Conservation (phyloP, 2,888 invertebrate genomes). For the Gymnoscelis rufifasciata region DNA sequence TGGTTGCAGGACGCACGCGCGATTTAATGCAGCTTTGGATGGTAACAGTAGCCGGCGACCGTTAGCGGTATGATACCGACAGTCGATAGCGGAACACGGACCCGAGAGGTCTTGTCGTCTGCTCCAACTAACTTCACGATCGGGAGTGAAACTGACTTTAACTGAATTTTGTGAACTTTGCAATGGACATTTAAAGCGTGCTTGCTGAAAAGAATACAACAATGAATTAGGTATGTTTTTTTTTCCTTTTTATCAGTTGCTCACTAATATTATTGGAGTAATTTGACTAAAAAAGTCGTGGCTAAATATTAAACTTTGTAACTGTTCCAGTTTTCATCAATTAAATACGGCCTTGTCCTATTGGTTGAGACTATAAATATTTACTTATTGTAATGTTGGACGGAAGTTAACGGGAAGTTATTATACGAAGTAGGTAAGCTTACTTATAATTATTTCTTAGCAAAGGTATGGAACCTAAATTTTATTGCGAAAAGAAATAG, state of each 20-base stretch:
- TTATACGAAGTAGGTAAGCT: no score
- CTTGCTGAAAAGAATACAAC: slow-evolving; percentile 31
- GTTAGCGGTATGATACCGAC: slow-evolving; percentile 41
- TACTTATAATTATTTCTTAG: neutral
- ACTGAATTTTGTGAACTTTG: slow-evolving; percentile 31
- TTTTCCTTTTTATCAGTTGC: slow-evolving; percentile 16
- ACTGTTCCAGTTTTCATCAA: no score
- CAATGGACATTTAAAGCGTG: slow-evolving; percentile 27
- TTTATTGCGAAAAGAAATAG: neutral
- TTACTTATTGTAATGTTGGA: no score
- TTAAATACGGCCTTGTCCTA: no score
- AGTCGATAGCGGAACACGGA: slow-evolving; percentile 59
- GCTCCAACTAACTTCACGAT: slow-evolving; percentile 19
- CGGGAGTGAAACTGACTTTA: slow-evolving; percentile 21
- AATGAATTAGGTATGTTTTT: slow-evolving; percentile 38
- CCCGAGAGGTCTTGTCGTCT: slow-evolving; percentile 40
- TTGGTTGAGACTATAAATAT: no score
- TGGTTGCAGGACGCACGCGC: slow-evolving; percentile 68
- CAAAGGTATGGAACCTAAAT: neutral
- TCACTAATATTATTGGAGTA: no score
- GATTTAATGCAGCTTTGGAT: slow-evolving; percentile 60
- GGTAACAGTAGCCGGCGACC: slow-evolving; percentile 45
- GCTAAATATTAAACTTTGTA: no score
- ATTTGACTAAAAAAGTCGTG: no score
- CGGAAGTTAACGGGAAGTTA: no score